These are phyloP conservation scores for Stegodyphus mimosarum DNA, from an alignment of 1,140 invertebrate species.

Conservation along the genomic window DNA sequence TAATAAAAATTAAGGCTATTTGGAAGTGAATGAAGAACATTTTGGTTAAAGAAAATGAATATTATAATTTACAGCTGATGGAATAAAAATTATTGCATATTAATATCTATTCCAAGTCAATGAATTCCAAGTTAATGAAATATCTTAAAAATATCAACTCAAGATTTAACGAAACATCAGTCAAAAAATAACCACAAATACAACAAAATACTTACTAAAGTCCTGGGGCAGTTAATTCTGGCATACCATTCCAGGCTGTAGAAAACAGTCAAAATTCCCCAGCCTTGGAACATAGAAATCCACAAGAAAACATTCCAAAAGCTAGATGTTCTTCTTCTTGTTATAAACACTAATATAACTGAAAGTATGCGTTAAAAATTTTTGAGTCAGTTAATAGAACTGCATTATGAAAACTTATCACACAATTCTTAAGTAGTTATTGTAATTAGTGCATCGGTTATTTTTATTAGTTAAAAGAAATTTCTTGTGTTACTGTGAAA, in stretches of 20 bases:
- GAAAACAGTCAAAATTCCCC: constrained; percentile 79
- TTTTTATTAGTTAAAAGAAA: too few relatives aligned
- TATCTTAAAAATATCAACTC: not conserved
- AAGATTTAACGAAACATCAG: not conserved
- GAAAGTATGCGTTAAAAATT: constrained; percentile 66
- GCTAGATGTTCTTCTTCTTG: constrained; percentile 67
- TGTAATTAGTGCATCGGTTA: too few relatives aligned
- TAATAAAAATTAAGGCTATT: too few relatives aligned
- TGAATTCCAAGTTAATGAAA: too few relatives aligned
- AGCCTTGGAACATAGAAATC: constrained; percentile 81
- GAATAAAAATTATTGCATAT: not conserved
- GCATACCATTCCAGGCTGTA: constrained; percentile 90
- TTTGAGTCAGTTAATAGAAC: not conserved
- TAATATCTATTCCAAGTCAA: too few relatives aligned
- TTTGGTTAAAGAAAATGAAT: not conserved
- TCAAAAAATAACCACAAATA: not conserved
- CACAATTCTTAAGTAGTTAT: too few relatives aligned
- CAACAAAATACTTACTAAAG: constrained; percentile 42
- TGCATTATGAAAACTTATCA: too few relatives aligned
- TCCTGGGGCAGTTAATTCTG: constrained; percentile 78
- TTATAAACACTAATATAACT: constrained; percentile 72
- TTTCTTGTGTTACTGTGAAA: too few relatives aligned
- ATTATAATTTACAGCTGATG: not conserved
- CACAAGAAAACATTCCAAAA: constrained; percentile 83
- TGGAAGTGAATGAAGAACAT: not conserved